Evolutionary conservation across 2,888 invertebrate genomes (phyloP), one percentile per base, ranked within the genome.

Genomic region (Dasysyrphus tricinctus): DNA sequence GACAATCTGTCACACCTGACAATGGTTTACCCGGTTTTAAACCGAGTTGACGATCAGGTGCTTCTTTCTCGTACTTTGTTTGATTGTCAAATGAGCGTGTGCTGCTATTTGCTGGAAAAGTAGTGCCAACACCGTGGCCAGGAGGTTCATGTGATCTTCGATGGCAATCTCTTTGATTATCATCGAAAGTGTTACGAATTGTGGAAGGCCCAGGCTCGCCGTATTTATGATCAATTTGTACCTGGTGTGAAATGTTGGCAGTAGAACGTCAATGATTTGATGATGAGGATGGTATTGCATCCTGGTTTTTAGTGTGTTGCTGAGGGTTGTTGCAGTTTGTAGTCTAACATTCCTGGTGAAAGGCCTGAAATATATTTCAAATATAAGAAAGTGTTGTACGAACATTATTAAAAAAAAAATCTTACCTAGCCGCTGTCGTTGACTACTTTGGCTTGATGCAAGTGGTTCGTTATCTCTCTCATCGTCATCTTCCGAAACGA

Each of bases 211-310:
- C n/a, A n/a, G 91, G 90, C 72, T 90, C 91, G 19, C 91, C 92
- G 88, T 93, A 93, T 81, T 92, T 92, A 79, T 93, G 93, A 89
- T 93, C 93, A 19, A 88, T 88, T 88, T 89, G 88, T 19, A 88
- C 88, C 32, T 76, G 87, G 69, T 89, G 88, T 14, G 88, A 88
- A 74, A 69, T 83, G 12, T 56, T 77, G 19, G 77, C 57, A 37
- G 49, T 12, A 76, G 74, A 79, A 19, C 84, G 78, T 24, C 67
- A 42, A 47, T 44, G 49, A 32, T 59, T 72, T 90, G 92, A 67
- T 78, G 85, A 81, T 3, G 86, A 86, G 2, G 82, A 86, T 59
- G 74, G 88, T 16, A 74, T 80, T 69, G 61, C 37, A 61, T 86
- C 86, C 24, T 75, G 82, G 65, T 65, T 86, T 12, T 42, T 54